phyloP scores from a whole-genome alignment of 2,888 invertebrate species.

The Tetragonisca angustula region DNA sequence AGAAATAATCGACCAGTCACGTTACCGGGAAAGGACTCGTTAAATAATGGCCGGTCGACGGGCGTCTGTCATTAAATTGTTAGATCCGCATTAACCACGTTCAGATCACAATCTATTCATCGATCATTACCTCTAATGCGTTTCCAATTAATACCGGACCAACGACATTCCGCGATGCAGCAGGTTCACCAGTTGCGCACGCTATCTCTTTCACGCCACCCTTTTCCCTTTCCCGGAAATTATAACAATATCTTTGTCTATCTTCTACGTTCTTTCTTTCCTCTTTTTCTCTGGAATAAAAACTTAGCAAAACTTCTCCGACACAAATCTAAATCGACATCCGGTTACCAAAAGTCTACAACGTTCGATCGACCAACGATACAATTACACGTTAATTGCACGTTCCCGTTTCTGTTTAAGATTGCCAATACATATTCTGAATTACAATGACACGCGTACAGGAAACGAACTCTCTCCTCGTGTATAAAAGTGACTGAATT shows the following conservation, averaged over 20 bases:
- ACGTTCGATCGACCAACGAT: neutral
- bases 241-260: neutral
- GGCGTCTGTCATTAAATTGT: slow-evolving; percentile 81
- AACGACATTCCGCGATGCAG: slow-evolving; percentile 24
- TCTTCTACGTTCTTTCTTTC: too few species aligned
- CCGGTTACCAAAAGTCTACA: neutral
- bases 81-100: slow-evolving; percentile 80
- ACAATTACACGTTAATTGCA: neutral
- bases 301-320: neutral
- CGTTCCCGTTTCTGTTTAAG: neutral
- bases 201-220: neutral
- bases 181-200: slow-evolving; percentile 20
- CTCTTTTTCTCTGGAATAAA: neutral
- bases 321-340: neutral
- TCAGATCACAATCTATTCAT: slow-evolving; percentile 77
- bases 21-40: slow-evolving; percentile 71
- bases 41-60: slow-evolving; percentile 75
- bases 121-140: slow-evolving; percentile 79
- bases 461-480: neutral
- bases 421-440: neutral
- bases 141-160: slow-evolving; percentile 74
- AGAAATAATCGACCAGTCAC: slow-evolving; percentile 75
- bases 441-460: neutral
- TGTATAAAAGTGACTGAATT: slow-evolving; percentile 22
- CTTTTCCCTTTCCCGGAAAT: neutral